Base-by-base conservation (phyloP, 1,140 invertebrate species). In the Pectinophora gossypiella region DNA sequence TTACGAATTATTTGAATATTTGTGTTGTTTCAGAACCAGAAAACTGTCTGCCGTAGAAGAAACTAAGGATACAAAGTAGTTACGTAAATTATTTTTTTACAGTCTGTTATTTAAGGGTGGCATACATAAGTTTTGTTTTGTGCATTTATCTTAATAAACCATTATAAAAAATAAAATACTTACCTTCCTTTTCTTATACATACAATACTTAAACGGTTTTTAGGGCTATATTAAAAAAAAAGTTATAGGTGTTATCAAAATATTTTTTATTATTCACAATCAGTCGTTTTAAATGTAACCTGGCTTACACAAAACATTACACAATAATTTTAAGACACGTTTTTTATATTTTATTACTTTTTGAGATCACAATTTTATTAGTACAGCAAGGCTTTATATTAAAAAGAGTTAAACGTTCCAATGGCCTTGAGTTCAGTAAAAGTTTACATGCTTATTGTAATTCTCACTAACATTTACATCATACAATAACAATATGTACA, bases 21-120 rank as follows among this genome's bases (percentile, higher is more conserved):
- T n/a, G n/a, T 12, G 2, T 32, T 32, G 2, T 69, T 69, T 42
- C 62, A 69, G 66, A 22, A 62, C 62, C 4, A 62, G 56, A 19
- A 65, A 62, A 46, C 35, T 43, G 20, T 27, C 51, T 10, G 16
- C 57, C 16, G 27, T 54, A 56, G 61, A 64, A 43, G 61, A 65
- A 65, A 55, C 40, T 63, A 59, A 62, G 48, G 61, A 68, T 52
- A 57, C 22, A 13, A 59, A 68, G 23, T 54, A 58, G 48, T n/a
- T n/a, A 52, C 51, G 53, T 54, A 53, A 50, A 32, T 49, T 56
- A 56, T 51, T 51, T 42, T 45, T 51, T 9, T 45, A 20, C 5
- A 6, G 12, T 12, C 5, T 6, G 23, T 27, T 27, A 40, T 10
- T 40, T 12, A 40, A 38, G n/a, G 36, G n/a, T 40, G 23, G 5